A percentile compares a stretch with the other conserved stretches of the same genome.
phyloP scores from a whole-genome alignment of 1,140 invertebrate genomes.

The Delia radicum region DNA sequence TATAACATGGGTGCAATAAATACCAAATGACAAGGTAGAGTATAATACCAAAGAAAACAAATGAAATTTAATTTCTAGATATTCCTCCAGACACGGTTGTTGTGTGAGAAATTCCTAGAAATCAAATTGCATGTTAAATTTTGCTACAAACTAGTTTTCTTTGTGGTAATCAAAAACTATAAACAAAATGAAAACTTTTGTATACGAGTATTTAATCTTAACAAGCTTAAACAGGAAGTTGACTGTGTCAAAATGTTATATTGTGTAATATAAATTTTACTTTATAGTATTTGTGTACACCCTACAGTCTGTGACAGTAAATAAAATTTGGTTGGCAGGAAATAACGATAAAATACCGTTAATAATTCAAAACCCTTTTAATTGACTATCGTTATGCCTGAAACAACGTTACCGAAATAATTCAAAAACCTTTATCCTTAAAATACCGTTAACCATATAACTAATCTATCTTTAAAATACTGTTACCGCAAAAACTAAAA shows the following conservation, averaged over 20 bases:
- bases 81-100: neutral
- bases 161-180: neutral
- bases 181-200: neutral
- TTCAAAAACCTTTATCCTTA: no score
- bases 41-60: neutral
- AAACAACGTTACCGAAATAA: no score
- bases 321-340: no score
- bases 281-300: no score
- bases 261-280: no score
- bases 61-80: neutral
- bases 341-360: no score
- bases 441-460: no score
- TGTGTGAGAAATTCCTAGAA: neutral
- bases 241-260: neutral
- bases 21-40: neutral
- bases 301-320: no score
- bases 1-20: neutral
- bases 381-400: no score
- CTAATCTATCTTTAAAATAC: no score
- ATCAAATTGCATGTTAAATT: neutral
- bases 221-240: neutral
- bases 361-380: no score
- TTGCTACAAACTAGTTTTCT: neutral
- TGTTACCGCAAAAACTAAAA: no score
- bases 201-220: neutral